Conservation (phyloP, 2,113 vertebrate genomes). For the Poecile atricapillus region DNA sequence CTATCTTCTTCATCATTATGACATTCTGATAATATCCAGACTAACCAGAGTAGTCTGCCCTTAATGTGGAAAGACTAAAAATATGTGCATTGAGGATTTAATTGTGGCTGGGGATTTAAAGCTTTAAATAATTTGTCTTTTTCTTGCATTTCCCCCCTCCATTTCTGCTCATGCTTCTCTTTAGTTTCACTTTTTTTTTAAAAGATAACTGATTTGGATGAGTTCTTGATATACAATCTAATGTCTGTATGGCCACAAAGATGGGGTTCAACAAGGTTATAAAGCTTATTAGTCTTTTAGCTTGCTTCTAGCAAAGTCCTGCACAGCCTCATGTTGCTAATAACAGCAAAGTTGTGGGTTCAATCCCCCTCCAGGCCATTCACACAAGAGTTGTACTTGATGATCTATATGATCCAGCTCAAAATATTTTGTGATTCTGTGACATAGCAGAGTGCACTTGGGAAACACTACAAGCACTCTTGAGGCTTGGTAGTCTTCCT, state of each 20-base stretch:
- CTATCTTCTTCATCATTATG: not conserved
- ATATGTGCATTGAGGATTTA: not conserved
- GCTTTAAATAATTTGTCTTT: not conserved
- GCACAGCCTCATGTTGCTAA: not conserved
- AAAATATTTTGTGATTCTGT: not conserved
- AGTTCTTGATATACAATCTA: not conserved
- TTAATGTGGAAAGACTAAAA: not conserved
- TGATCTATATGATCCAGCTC: not conserved
- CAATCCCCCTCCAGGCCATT: not conserved
- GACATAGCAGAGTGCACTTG: not conserved
- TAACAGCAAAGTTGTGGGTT: not conserved
- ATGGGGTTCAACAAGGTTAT: not conserved
- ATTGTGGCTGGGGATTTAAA: not conserved
- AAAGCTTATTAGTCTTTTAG: not conserved
- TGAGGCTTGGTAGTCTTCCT: not conserved
- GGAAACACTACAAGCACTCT: accelerated
- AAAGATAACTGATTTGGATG: not conserved
- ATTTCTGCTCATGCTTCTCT: not conserved
- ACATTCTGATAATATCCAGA: not conserved
- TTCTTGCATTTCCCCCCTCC: not conserved
- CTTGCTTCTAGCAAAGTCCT: not conserved
- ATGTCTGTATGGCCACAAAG: not conserved
- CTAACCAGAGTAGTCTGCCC: not conserved
- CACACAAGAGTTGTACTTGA: not conserved
- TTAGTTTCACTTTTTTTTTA: not conserved